phyloP scores from a whole-genome alignment of 2,888 invertebrate species.

The Platycnemis pennipes region DNA sequence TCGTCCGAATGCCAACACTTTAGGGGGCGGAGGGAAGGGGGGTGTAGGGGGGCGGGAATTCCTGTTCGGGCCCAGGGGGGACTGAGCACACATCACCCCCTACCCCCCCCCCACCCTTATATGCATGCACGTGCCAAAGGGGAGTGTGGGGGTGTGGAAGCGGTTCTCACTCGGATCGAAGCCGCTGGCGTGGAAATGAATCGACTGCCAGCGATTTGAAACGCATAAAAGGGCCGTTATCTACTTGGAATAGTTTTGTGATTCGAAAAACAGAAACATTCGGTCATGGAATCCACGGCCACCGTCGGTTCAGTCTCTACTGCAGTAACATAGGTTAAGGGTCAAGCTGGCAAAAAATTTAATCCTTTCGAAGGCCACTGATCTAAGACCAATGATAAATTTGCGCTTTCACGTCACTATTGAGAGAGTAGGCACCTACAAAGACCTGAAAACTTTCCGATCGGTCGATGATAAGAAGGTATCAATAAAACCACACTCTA shows the following conservation, averaged over 20 bases:
- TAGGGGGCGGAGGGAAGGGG: not conserved
- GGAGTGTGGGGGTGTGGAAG: not conserved
- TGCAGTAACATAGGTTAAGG: too few species aligned
- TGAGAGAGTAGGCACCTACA: too few species aligned
- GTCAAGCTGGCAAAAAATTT: too few species aligned
- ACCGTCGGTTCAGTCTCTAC: not conserved
- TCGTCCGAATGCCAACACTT: conserved; percentile 60
- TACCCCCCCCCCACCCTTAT: too few species aligned
- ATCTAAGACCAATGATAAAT: too few species aligned
- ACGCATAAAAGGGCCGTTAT: not conserved
- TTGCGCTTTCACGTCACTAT: too few species aligned
- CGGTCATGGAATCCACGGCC: not conserved
- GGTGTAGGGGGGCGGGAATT: not conserved
- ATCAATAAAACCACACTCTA: too few species aligned
- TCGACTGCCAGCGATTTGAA: not conserved
- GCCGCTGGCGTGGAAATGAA: conserved; percentile 38
- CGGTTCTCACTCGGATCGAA: not conserved
- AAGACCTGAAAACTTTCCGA: too few species aligned
- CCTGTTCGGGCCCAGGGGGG: not conserved
- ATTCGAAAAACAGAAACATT: not conserved
- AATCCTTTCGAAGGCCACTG: too few species aligned
- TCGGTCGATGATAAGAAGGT: too few species aligned
- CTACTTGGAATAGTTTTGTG: not conserved
- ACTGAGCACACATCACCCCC: too few species aligned
- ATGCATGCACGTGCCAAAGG: not conserved